Base-by-base conservation (phyloP, 37 sponge, comb jelly and placozoan genomes). In the Dysidea cf. avara region DNA sequence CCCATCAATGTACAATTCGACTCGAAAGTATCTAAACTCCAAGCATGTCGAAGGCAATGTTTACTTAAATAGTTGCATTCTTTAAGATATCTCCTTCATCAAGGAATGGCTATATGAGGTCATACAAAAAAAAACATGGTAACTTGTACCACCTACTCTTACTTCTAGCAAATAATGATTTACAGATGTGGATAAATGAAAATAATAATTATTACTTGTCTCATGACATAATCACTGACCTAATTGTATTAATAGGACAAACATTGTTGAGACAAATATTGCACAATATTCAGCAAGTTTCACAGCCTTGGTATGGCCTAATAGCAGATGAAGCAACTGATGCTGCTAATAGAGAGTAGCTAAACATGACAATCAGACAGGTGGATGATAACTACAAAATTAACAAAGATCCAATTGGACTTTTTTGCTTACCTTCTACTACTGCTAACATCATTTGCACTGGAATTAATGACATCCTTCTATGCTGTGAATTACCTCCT, bases 281-380 rank as follows among this genome's bases (percentile, higher is more conserved):
- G 17, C 18, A 18, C 0, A 43, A 31, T 40, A 70, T 73, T 21
- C 60, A 53, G 17, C 31, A 50, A 33, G 71, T 49, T 50, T 77
- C 49, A 48, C 69, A 62, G 17, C 78, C 71, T 18, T 83, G 78
- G 84, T 77, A 53, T 48, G 48, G 70, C 17, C 43, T 81, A 17
- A 80, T 80, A 47, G 81, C 72, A 22, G 81, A 80, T 71, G 72
- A 79, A 30, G 70, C 83, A 22, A 81, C 83, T 24, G 83, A 74
- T 82, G 68, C 75, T 31, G 40, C 21, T 58, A 52, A 74, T 22
- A 75, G 40, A 66, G 83, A 73, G 33, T 75, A 81, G 52, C 26
- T 81, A 31, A 74, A 66, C 32, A 0, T 81, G 32, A 62, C 83
- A 30, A 76, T 83, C 29, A 29, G 85, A 18, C 78, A 72, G 78